phyloP scores from a whole-genome alignment of 1,140 invertebrate genomes.

The Danaus plexippus region DNA sequence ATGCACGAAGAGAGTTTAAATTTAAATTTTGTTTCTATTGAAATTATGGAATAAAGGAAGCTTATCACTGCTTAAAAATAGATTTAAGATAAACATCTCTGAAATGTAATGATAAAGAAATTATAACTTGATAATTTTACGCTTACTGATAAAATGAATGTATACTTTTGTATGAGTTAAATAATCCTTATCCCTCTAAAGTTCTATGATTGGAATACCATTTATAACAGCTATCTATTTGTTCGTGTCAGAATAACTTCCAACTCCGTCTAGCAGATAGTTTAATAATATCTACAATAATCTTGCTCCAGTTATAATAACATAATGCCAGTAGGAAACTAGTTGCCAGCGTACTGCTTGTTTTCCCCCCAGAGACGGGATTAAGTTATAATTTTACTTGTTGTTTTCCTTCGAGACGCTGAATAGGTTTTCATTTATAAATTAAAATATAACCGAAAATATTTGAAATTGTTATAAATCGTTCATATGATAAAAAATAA shows the following conservation, averaged over 20 bases:
- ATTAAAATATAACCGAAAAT: too few species aligned
- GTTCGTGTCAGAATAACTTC: constrained; percentile 15
- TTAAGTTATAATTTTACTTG: constrained; percentile 15
- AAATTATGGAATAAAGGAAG: too few species aligned
- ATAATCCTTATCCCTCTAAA: too few species aligned
- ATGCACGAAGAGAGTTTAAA: constrained; percentile 23
- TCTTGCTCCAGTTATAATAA: constrained; percentile 19
- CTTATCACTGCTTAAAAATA: too few species aligned
- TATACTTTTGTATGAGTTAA: too few species aligned
- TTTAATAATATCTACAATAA: constrained; percentile 20
- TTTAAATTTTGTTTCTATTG: too few species aligned
- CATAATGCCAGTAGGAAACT: constrained; percentile 18
- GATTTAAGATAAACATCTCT: too few species aligned
- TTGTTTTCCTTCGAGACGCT: constrained; percentile 12
- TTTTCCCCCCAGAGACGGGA: constrained; percentile 8
- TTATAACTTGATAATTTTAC: too few species aligned
- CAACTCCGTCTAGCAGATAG: constrained; percentile 15
- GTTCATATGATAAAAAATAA: too few species aligned
- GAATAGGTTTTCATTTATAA: background rate
- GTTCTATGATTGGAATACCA: background rate
- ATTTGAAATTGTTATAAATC: too few species aligned
- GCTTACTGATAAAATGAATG: too few species aligned
- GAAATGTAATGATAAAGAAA: too few species aligned
- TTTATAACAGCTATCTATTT: constrained; percentile 5
- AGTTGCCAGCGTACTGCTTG: constrained; percentile 15